Percentiles rank a stretch among this genome's conserved stretches.
Conservation (phyloP, 2,113 vertebrate genomes). For the Labeo catla region DNA sequence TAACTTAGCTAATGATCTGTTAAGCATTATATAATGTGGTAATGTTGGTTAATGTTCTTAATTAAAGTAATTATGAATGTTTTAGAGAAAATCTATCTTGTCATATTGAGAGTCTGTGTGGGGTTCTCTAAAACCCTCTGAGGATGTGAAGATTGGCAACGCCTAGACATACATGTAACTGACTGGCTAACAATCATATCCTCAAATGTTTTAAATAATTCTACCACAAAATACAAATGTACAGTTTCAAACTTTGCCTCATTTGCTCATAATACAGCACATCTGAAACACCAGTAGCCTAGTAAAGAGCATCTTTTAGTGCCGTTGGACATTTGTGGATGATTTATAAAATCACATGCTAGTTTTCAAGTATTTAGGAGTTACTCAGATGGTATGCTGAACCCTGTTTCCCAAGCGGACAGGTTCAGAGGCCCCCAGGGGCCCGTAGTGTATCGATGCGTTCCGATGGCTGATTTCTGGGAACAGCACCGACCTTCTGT, state of each 20-base stretch:
- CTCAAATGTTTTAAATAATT: not conserved
- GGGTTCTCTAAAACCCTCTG: not conserved
- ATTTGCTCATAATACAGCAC: not conserved
- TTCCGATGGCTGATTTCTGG: constrained; percentile 63
- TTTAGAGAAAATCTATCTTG: not conserved
- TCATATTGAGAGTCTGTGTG: not conserved
- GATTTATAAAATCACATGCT: not conserved
- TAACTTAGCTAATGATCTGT: not conserved
- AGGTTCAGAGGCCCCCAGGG: constrained; percentile 46
- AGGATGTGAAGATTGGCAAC: not conserved
- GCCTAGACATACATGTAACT: not conserved
- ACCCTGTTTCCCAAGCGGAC: constrained; percentile 22
- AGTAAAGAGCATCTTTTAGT: not conserved
- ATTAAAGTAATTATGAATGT: constrained; percentile 4
- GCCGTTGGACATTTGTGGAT: not conserved
- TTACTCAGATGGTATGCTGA: constrained; percentile 48
- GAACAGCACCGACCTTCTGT: constrained; percentile 57
- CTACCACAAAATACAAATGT: not conserved
- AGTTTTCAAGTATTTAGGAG: constrained; percentile 37
- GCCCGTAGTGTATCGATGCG: constrained; percentile 49
- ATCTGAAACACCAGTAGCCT: not conserved
- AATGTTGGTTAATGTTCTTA: not conserved
- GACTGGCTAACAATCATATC: not conserved
- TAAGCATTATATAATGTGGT: not conserved
- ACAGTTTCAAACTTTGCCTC: not conserved